Percentiles rank a stretch among this genome's conserved stretches.
phyloP scores from a whole-genome alignment of 2,888 invertebrate genomes.

The Odiellus spinosus region DNA sequence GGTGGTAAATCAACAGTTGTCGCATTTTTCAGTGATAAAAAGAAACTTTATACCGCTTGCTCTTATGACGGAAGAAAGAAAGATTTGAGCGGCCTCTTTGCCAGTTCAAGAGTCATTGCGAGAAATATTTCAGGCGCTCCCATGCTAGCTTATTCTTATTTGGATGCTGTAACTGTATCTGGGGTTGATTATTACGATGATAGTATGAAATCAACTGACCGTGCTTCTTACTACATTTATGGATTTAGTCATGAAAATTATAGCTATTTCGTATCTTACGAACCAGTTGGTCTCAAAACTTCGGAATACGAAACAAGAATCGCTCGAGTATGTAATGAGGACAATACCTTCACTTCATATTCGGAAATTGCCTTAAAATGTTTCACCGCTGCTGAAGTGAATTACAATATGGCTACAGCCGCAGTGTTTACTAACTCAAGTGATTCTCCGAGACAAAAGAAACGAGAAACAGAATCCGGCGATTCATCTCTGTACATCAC shows the following conservation, averaged over 20 bases:
- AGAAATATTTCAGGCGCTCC: too few relatives aligned
- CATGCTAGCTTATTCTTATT: not conserved
- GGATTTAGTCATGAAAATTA: constrained; percentile 24
- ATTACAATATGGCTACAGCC: constrained; percentile 18
- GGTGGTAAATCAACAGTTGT: constrained; percentile 2
- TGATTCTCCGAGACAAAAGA: too few relatives aligned
- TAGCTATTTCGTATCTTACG: constrained; percentile 26
- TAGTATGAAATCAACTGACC: not conserved
- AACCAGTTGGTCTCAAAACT: constrained; percentile 17
- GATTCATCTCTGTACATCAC: too few relatives aligned
- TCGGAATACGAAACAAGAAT: constrained; percentile 23
- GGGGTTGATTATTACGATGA: not conserved
- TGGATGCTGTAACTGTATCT: not conserved
- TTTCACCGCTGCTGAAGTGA: too few relatives aligned
- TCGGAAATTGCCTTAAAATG: constrained; percentile 26
- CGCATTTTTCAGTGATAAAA: not conserved
- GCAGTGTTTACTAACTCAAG: constrained; percentile 6
- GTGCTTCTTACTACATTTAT: constrained; percentile 24
- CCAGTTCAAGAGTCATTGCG: not conserved
- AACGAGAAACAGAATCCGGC: too few relatives aligned
- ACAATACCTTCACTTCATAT: constrained; percentile 26
- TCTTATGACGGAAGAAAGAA: not conserved
- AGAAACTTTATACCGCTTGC: not conserved
- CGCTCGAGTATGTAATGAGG: constrained; percentile 26
- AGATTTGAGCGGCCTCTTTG: not conserved